phyloP scores from a whole-genome alignment of 2,797 vertebrate genomes.

The Macropodus opercularis region DNA sequence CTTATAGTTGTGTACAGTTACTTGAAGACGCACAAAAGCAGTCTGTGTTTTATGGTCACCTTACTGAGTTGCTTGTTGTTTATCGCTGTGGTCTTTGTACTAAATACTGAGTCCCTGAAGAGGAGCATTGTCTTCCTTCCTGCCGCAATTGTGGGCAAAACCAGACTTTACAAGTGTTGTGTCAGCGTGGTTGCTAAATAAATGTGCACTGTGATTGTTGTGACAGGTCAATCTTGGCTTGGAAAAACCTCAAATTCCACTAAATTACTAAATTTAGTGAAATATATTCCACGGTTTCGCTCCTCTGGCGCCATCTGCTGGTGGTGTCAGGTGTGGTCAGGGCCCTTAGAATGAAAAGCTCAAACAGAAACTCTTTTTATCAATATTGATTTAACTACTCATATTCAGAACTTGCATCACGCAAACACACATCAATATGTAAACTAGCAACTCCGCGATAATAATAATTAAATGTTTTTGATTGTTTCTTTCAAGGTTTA shows the following conservation, averaged over 20 bases:
- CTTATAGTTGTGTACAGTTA: not conserved
- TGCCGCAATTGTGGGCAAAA: not conserved
- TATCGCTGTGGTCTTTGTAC: too few relatives aligned
- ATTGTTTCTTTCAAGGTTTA: not conserved
- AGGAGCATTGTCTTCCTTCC: not conserved
- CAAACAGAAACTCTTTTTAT: not conserved
- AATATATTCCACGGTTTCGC: too few relatives aligned
- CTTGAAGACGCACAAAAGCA: slow-evolving; percentile 1
- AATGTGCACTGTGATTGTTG: too few relatives aligned
- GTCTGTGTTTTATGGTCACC: not conserved
- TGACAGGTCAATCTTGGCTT: too few relatives aligned
- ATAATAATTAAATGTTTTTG: not conserved
- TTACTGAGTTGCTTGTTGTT: not conserved
- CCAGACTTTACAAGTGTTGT: not conserved
- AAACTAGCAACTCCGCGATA: not conserved
- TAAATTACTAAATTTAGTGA: too few relatives aligned
- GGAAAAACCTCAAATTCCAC: too few relatives aligned
- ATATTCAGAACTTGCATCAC: not conserved
- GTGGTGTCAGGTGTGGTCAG: not conserved
- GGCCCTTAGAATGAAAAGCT: not conserved
- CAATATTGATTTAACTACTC: not conserved
- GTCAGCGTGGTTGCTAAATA: too few relatives aligned
- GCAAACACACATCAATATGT: not conserved
- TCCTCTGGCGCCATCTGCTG: slow-evolving; percentile 9
- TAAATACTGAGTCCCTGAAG: not conserved